Evolutionary conservation across 2,888 invertebrate genomes (phyloP), one percentile per base, ranked within the genome.

Genomic region (Camponotus fellah): DNA sequence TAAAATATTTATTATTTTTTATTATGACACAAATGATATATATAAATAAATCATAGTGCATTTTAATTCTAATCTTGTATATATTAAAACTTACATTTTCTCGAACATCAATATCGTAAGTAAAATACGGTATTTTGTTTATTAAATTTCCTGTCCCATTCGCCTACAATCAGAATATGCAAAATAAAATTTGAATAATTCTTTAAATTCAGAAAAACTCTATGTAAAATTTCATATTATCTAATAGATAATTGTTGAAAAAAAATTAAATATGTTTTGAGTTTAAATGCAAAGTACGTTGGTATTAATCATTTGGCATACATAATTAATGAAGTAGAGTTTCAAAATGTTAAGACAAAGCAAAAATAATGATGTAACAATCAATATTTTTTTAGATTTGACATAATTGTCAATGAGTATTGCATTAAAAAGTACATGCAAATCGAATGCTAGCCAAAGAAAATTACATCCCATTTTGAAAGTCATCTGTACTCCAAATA

Each of bases 401-500:
- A 46, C 2, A 56, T 21, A 56, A 71, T 71, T 69, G 0, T 53
- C 8, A 8, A 34, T 34, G 5, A 71, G 34, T 71, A 71, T 56
- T 56, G 21, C 4, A 4, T 43, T 17, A 0, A 74, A 32, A 32
- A 62, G 5, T 43, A 8, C 12, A 0, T 32, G 32, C 8, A 74
- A 46, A 8, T 60, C 60, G 12, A 32, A 1, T 1, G 0, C 1
- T 34, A 75, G 12, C 46, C 60, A 75, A 46, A 5, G 14, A 21
- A 75, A 75, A 21, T 62, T 49, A 10, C 46, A 32, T 14, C 34
- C 46, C 75, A 75, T 49, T 21, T 75, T 75, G 2, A 75, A 34
- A 4, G 62, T 37, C 34, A 64, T 62, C 64, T 75, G 75, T 8
- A 8, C 9, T 46, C 75, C 75, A 64, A 75, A 49, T 46, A 75